Evolutionary conservation across 53 echinoderm and acorn worm genomes (phyloP), one percentile per base, ranked within the genome.

Genomic region (Stichopus horrens): DNA sequence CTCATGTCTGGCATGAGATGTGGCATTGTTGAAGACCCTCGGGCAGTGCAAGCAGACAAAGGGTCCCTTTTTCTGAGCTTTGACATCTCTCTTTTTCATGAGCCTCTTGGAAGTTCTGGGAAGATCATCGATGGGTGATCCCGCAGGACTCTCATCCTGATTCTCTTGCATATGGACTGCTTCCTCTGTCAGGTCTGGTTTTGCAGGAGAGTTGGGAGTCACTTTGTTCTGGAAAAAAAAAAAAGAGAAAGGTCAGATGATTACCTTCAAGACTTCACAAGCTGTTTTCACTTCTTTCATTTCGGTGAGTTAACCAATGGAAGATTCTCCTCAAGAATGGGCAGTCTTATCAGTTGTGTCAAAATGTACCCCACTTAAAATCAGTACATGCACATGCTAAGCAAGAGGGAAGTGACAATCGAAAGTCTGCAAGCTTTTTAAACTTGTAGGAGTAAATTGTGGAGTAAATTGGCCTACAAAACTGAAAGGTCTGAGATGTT

Each of bases 21-120:
- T 75, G 20, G 74, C 58, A 74, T 55, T 74, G 74, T 87, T 74
- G 58, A 87, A 87, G 52, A 73, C 87, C 5, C 87, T 74, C 9
- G 87, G 87, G 58, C 87, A 87, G 13, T 85, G 85, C 1, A 67
- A 85, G 22, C 85, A 85, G 13, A 52, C 52, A 37, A 63, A 85
- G 5, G 68, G 63, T 52, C 63, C 65, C 10, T 52, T 9, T 18
- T 52, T 52, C 58, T 56, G 54, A 67, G 9, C 85, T 52, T 85
- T 63, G 66, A 7, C 53, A 9, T 85, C 85, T 23, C n/a, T 59
- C 23, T 85, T 85, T 67, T 57, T 85, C 8, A 21, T 20, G 0
- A 58, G 21, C 59, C 83, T 83, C 83, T 75, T 75, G 21, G 75
- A 16, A 14, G 19, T 9, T 21, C 75, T 75, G 4, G 75, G 16